phyloP scores from a whole-genome alignment of 2,797 vertebrate genomes.

The Poeciliopsis infans region DNA sequence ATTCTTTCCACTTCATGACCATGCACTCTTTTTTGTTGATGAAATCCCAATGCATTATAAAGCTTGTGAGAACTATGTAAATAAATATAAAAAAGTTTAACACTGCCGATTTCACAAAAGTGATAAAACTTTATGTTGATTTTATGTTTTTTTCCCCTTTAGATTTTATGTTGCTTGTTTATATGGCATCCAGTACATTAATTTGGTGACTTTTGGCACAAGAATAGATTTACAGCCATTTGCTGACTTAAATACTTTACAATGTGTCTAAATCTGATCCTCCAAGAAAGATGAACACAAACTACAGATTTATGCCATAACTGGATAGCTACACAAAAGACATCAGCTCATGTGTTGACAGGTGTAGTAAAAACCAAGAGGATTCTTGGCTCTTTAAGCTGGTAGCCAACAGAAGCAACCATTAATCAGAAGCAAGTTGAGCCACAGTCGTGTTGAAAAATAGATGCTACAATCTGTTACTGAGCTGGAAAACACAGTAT shows the following conservation, averaged over 20 bases:
- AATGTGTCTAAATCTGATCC: neutral
- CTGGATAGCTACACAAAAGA: neutral
- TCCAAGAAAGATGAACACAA: neutral
- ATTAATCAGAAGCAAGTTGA: neutral
- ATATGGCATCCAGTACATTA: neutral
- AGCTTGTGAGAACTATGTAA: neutral
- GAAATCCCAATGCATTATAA: neutral
- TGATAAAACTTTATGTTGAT: too few relatives aligned
- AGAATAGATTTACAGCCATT: neutral
- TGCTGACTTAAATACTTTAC: neutral
- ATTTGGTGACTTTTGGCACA: neutral
- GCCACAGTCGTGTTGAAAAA: slow-evolving; percentile 1
- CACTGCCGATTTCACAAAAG: too few relatives aligned
- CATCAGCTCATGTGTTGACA: neutral
- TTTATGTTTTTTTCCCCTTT: neutral
- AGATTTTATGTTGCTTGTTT: neutral
- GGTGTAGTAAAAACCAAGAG: too few relatives aligned
- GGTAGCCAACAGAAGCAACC: neutral
- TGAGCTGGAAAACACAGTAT: slow-evolving; percentile 15
- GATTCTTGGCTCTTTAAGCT: neutral
- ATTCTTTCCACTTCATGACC: neutral
- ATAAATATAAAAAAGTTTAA: neutral
- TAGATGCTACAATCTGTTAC: neutral
- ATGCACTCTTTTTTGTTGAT: neutral
- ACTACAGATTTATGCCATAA: neutral